Conservation (phyloP, 2,113 vertebrate genomes). For the Stegastes partitus region DNA sequence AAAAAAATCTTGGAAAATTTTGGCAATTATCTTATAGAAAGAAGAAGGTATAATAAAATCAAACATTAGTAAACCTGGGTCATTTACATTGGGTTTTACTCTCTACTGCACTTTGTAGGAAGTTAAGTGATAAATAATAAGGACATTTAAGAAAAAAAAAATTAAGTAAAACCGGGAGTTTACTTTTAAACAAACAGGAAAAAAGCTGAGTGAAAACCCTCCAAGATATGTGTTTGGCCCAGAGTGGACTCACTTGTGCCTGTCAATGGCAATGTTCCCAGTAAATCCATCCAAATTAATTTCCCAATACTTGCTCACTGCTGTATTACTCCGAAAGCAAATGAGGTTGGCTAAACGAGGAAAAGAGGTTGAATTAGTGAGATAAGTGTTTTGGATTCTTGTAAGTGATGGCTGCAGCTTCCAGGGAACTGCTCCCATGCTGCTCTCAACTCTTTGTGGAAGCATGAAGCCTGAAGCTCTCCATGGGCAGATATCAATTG, state of each 20-base stretch:
- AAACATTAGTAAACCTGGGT: no score
- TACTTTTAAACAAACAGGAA: not conserved
- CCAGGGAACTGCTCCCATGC: not conserved
- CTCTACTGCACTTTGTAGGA: no score
- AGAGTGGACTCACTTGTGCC: slow-evolving; percentile 6
- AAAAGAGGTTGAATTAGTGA: slow-evolving; percentile 38
- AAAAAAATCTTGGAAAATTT: no score
- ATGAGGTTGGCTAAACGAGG: slow-evolving; percentile 15
- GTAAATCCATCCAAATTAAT: slow-evolving; percentile 22
- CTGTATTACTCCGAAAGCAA: slow-evolving; percentile 6
- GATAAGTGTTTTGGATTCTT: slow-evolving; percentile 33
- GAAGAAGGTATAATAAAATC: no score
- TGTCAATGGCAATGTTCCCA: slow-evolving; percentile 22
- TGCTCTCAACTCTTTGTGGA: slow-evolving; percentile 13
- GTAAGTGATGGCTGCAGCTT: slow-evolving; percentile 9
- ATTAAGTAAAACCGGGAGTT: no score
- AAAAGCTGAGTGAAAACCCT: not conserved
- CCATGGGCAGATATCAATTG: slow-evolving; percentile 45
- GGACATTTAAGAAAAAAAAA: no score
- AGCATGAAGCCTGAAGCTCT: slow-evolving; percentile 29
- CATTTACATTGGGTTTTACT: no score
- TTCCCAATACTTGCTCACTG: not conserved
- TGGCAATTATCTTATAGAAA: no score
- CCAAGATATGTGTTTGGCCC: slow-evolving; percentile 21
- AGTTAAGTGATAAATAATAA: no score